phyloP scores from a whole-genome alignment of 92 coral and sea anemone species.

The Heteractis magnifica region DNA sequence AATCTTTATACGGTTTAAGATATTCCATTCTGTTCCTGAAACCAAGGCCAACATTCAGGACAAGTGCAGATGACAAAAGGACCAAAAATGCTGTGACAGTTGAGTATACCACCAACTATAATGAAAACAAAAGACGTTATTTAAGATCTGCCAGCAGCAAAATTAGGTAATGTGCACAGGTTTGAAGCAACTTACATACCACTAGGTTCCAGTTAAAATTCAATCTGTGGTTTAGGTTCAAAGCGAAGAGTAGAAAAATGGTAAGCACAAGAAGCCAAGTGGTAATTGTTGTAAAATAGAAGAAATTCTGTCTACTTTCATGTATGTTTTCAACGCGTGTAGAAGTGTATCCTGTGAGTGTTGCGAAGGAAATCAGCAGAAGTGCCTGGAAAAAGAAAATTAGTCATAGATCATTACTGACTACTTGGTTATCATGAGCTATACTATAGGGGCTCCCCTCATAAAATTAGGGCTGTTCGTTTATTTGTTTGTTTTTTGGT shows the following conservation, averaged over 20 bases:
- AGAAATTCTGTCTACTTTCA: conserved; percentile 83
- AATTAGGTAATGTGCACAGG: not conserved
- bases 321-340: conserved; percentile 4
- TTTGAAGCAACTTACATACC: conserved; percentile 22
- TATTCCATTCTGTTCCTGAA: conserved; percentile 37
- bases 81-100: conserved; percentile 71
- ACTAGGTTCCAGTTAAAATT: conserved; percentile 78
- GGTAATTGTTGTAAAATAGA: conserved; percentile 88
- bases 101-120: conserved; percentile 85
- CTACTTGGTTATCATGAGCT: not conserved
- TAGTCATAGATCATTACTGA: not conserved
- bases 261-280: conserved; percentile 87
- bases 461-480: too few relatives aligned
- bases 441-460: too few relatives aligned
- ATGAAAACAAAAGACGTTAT: not conserved
- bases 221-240: conserved; percentile 56
- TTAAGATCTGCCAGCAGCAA: not conserved
- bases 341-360: conserved; percentile 64
- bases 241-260: conserved; percentile 61
- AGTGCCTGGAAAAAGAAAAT: conserved; percentile 37
- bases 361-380: conserved; percentile 80
- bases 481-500: too few relatives aligned
- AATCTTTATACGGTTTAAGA: not conserved
- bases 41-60: conserved; percentile 55
- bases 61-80: conserved; percentile 79